These are phyloP conservation scores for Chloroceryle amazona DNA, from an alignment of 2,797 vertebrate species.

Conservation along the genomic window DNA sequence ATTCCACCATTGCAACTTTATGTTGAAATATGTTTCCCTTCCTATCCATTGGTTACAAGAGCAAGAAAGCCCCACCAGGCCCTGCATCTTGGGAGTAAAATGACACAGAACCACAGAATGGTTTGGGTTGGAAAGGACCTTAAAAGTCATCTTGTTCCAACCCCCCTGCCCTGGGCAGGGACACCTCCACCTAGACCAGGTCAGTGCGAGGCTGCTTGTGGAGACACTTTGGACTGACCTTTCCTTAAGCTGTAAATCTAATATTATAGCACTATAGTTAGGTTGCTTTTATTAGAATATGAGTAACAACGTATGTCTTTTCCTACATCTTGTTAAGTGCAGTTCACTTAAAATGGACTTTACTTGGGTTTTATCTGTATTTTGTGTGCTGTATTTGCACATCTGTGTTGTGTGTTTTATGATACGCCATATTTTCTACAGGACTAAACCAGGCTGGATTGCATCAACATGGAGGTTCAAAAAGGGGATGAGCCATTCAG, in stretches of 20 bases:
- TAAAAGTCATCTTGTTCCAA: not conserved
- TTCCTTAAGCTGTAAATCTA: not conserved
- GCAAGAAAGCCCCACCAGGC: fast-evolving
- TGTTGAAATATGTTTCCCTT: not conserved
- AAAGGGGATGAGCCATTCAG: not conserved
- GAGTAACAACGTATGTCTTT: not conserved
- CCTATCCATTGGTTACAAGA: fast-evolving
- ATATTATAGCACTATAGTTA: not conserved
- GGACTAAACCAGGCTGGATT: not conserved
- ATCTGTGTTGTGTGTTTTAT: not conserved
- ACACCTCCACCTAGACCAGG: not conserved
- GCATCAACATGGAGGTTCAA: not conserved
- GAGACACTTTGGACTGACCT: not conserved
- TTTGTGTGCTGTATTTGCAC: not conserved
- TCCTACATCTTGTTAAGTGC: not conserved
- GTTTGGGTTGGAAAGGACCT: not conserved
- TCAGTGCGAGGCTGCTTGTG: fast-evolving
- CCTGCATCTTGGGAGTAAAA: fast-evolving
- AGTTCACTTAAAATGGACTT: not conserved
- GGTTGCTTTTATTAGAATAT: conserved; percentile 26
- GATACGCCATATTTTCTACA: fast-evolving
- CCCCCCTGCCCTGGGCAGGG: not conserved
- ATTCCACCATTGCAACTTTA: fast-evolving
- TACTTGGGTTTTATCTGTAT: not conserved
- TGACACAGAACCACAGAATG: not conserved